phyloP scores from a whole-genome alignment of 1,140 invertebrate species.

The Drosophila tristis region DNA sequence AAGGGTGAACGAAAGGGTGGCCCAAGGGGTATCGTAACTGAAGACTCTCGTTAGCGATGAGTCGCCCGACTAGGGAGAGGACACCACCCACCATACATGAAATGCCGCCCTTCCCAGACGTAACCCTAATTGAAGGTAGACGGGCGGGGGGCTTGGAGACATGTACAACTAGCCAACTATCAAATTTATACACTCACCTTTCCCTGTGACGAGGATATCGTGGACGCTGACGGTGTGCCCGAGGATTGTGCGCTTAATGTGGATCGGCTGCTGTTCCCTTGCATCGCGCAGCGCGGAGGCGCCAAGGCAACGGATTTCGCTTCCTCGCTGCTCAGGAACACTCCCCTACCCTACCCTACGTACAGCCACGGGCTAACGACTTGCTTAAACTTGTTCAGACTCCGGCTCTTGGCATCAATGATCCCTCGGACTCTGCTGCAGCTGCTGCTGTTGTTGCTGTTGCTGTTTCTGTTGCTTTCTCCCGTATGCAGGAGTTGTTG shows the following conservation, averaged over 20 bases:
- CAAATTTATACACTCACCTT: constrained; percentile 61
- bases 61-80: too few species aligned
- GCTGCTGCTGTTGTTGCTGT: background rate
- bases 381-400: constrained; percentile 4
- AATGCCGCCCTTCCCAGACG: too few species aligned
- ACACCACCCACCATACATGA: too few species aligned
- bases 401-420: constrained; percentile 3
- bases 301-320: constrained; percentile 33
- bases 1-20: too few species aligned
- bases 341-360: background rate
- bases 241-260: constrained; percentile 83
- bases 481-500: background rate
- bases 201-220: constrained; percentile 81
- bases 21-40: too few species aligned
- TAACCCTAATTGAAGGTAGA: too few species aligned
- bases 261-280: constrained; percentile 80
- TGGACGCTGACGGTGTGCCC: constrained; percentile 82
- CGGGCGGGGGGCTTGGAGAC: too few species aligned
- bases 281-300: constrained; percentile 68
- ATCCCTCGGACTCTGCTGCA: background rate
- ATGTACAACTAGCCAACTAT: too few species aligned
- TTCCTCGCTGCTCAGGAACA: too few species aligned
- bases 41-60: too few species aligned
- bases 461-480: constrained; percentile 6
- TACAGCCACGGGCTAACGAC: constrained; percentile 3